These are phyloP conservation scores for Drosophila subpulchrella DNA, from an alignment of 1,140 invertebrate genomes.

Conservation along the genomic window DNA sequence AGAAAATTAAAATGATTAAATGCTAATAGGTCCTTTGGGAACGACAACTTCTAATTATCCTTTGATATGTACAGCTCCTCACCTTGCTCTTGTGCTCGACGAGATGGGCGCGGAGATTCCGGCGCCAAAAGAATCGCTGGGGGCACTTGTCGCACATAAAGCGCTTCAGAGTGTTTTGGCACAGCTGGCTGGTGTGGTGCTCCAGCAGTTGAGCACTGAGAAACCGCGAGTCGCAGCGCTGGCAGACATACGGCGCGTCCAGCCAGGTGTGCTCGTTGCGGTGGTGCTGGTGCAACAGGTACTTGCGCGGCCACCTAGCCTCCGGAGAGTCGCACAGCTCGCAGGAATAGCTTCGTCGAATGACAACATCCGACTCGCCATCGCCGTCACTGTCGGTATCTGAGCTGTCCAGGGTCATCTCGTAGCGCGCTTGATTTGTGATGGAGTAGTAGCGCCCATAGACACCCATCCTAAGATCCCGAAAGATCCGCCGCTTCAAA, in stretches of 20 bases:
- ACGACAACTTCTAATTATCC: not conserved
- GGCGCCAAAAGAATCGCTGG: conserved; percentile 69
- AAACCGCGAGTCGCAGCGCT: conserved; percentile 71
- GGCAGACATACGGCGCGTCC: conserved; percentile 71
- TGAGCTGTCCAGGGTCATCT: conserved; percentile 70
- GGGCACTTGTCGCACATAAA: conserved; percentile 74
- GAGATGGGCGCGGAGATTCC: conserved; percentile 59
- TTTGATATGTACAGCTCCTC: conserved; percentile 1
- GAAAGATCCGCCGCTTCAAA: conserved; percentile 51
- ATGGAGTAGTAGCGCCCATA: conserved; percentile 70
- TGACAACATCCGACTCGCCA: conserved; percentile 54
- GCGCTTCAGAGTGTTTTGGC: conserved; percentile 67
- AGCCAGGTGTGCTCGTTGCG: conserved; percentile 57
- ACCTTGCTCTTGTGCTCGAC: conserved; percentile 72
- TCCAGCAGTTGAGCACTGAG: conserved; percentile 58
- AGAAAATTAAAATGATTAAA: not conserved
- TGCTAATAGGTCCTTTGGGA: not conserved
- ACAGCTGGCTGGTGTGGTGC: conserved; percentile 62
- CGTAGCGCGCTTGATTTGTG: conserved; percentile 68
- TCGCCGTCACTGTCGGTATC: conserved; percentile 70
- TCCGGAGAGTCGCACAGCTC: conserved; percentile 54
- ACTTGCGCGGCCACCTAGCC: conserved; percentile 60
- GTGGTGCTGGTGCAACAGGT: conserved; percentile 74
- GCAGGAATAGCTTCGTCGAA: conserved; percentile 59
- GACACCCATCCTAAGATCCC: conserved; percentile 53